A percentile compares a stretch with the other conserved stretches of the same genome.
phyloP scores from a whole-genome alignment of 2,113 vertebrate genomes.

The Bujurquina vittata region DNA sequence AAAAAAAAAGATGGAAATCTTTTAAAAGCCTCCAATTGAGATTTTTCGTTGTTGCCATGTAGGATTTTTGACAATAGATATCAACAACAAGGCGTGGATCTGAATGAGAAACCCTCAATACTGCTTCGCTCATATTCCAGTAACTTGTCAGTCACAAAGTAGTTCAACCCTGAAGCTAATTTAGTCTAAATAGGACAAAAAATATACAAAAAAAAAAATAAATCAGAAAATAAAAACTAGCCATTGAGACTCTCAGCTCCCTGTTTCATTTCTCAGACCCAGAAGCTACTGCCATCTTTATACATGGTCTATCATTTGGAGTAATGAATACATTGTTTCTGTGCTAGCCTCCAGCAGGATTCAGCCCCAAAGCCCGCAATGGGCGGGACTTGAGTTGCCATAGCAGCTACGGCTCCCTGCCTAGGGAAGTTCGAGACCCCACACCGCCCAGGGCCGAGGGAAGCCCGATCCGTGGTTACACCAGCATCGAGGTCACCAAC shows the following conservation, averaged over 20 bases:
- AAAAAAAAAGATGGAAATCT: background rate
- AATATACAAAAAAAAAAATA: background rate
- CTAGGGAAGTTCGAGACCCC: slow-evolving; percentile 75
- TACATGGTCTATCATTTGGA: background rate
- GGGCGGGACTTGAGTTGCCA: slow-evolving; percentile 82
- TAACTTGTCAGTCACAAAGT: background rate
- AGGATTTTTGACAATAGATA: background rate
- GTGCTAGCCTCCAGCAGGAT: slow-evolving; percentile 83
- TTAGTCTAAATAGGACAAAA: background rate
- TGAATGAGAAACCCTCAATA: background rate
- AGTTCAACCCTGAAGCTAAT: background rate
- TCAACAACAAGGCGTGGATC: background rate
- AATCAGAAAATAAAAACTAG: background rate
- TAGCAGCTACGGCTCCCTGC: slow-evolving; percentile 81
- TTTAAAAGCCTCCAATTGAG: background rate
- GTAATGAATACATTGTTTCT: slow-evolving; percentile 1
- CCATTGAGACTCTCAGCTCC: background rate
- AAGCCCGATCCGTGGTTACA: slow-evolving; percentile 78
- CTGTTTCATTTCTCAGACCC: background rate
- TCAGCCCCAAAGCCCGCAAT: slow-evolving; percentile 81
- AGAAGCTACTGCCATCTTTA: background rate
- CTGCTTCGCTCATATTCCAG: background rate
- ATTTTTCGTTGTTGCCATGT: background rate
- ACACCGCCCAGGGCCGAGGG: slow-evolving; percentile 70
- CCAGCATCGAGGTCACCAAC: slow-evolving; percentile 84